A percentile compares a stretch with the other conserved stretches of the same genome.
These are phyloP conservation scores for Agrochola litura DNA, from an alignment of 2,888 invertebrate genomes.

Conservation along the genomic window DNA sequence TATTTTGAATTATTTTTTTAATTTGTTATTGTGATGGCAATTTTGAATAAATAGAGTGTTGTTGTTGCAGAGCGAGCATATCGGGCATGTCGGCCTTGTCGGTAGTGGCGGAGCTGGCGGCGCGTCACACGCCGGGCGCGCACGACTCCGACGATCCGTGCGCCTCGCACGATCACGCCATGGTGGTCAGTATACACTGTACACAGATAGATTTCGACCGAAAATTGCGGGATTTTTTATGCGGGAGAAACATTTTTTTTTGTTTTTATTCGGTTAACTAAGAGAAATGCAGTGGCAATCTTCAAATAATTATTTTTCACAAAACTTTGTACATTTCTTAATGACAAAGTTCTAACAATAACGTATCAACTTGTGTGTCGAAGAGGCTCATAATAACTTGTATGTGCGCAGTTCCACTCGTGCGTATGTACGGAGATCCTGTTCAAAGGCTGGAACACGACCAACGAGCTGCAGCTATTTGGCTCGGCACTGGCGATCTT, in stretches of 20 bases:
- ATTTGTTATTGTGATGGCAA: too few species aligned
- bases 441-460: slow-evolving; percentile 95
- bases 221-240: neutral
- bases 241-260: too few species aligned
- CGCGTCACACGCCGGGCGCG: slow-evolving; percentile 16
- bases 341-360: neutral
- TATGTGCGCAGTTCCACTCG: slow-evolving; percentile 93
- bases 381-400: neutral
- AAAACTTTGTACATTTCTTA: neutral
- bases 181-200: slow-evolving; percentile 74
- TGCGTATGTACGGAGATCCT: slow-evolving; percentile 94
- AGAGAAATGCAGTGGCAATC: neutral
- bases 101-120: slow-evolving; percentile 18
- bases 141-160: slow-evolving; percentile 56
- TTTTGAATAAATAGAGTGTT: too few species aligned
- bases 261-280: neutral
- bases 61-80: slow-evolving; percentile 21
- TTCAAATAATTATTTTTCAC: neutral
- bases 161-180: slow-evolving; percentile 74
- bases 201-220: neutral
- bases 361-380: neutral
- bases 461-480: slow-evolving; percentile 93
- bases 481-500: slow-evolving; percentile 97
- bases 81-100: slow-evolving; percentile 6
- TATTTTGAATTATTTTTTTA: too few species aligned